phyloP scores from a whole-genome alignment of 2,113 vertebrate genomes.

The Notiomystis cincta region DNA sequence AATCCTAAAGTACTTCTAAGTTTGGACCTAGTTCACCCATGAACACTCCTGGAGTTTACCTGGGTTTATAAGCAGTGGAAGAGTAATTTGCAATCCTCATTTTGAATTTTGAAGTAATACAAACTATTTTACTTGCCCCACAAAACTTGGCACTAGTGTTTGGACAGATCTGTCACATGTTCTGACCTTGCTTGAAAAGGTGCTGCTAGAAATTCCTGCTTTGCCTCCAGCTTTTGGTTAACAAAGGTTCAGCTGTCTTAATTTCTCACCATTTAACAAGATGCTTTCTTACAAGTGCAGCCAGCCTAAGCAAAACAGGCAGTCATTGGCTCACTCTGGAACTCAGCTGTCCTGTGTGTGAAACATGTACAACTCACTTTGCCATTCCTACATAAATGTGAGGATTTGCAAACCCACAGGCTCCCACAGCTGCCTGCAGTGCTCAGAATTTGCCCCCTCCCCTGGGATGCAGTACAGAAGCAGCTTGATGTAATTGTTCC shows the following conservation, averaged over 20 bases:
- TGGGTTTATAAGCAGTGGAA: background rate
- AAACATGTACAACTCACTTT: background rate
- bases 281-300: background rate
- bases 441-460: constrained; percentile 7
- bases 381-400: background rate
- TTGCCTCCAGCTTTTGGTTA: background rate
- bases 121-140: background rate
- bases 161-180: background rate
- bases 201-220: background rate
- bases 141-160: background rate
- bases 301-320: background rate
- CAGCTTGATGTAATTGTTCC: constrained; percentile 30
- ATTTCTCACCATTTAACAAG: background rate
- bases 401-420: constrained; percentile 7
- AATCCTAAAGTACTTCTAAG: background rate
- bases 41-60: background rate
- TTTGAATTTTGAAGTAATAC: background rate
- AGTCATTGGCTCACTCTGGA: background rate
- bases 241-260: background rate
- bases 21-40: background rate
- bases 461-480: constrained; percentile 15
- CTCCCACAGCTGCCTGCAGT: constrained; percentile 23
- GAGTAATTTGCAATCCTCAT: background rate
- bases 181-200: background rate
- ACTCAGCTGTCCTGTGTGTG: background rate